Conservation (phyloP, 2,797 vertebrate species). For the Acrossocheilus wenchowensis region DNA sequence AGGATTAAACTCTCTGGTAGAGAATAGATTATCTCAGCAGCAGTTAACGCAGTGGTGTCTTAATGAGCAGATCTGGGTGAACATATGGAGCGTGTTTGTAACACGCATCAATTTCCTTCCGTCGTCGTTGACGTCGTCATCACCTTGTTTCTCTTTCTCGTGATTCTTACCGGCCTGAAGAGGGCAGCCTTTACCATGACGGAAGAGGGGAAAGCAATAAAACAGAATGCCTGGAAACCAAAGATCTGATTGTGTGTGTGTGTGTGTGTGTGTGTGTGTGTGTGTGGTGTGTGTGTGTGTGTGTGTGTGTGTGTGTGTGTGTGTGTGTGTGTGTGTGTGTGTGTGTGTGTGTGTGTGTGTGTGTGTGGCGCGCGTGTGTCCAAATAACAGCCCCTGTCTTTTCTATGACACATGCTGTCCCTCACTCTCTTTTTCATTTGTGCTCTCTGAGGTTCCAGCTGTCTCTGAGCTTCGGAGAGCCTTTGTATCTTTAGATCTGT, state of each 20-base stretch:
- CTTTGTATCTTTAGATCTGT: background rate
- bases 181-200: conserved; percentile 31
- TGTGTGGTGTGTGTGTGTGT: background rate
- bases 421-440: conserved; percentile 29
- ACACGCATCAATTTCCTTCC: conserved; percentile 39
- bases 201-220: conserved; percentile 21
- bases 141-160: conserved; percentile 40
- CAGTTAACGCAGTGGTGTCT: conserved; percentile 60
- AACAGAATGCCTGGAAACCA: conserved; percentile 30
- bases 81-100: conserved; percentile 61
- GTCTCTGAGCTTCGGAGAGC: background rate
- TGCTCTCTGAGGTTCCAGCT: background rate
- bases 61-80: conserved; percentile 58
- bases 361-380: background rate
- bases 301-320: background rate
- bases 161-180: conserved; percentile 44
- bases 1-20: conserved; percentile 38
- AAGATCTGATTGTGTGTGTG: background rate
- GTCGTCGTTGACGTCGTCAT: conserved; percentile 21
- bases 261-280: too few species aligned
- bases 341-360: background rate
- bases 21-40: conserved; percentile 50
- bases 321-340: background rate
- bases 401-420: conserved; percentile 22
- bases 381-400: conserved; percentile 14